Base-by-base conservation (phyloP, 1,140 invertebrate species). In the Conus ventricosus region DNA sequence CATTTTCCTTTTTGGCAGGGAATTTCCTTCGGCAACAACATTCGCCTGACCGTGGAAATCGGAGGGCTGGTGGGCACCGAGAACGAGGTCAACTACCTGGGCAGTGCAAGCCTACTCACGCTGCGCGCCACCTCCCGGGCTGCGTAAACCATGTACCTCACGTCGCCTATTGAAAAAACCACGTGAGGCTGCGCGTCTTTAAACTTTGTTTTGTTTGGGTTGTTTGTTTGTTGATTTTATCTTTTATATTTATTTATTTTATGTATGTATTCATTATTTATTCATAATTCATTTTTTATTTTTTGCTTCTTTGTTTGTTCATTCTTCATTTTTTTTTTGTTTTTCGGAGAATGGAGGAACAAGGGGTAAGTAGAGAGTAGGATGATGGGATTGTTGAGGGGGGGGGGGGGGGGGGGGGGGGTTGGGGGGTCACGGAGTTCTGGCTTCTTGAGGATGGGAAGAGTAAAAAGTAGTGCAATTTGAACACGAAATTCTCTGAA, bases 41-140 rank as follows among this genome's bases (percentile, higher is more conserved):
- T 99, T 39, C 96, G 97, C 6, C 95, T 99, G 92, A 97, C 97
- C 92, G 98, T 99, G 87, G 97, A 98, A 98, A 90, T 99, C 99
- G 0, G 97, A 97, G 90, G 98, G 98, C 5, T 99, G 99, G 96
- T 97, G 67, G 98, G 98, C 5, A 96, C 96, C 0, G 97, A 98
- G 76, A 99, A 98, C 25, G 98, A 99, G 95, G 98, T 99, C 5
- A 97, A 98, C 94, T 99, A 99, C 95, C 94, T 98, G 88, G 98
- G 94, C 99, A 99, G 99, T 99, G 23, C 99, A 99, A 95, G 98
- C 98, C 0, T 98, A 99, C 23, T 99, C 90, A 98, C 98, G n/a
- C 96, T 99, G 51, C 95, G 99, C 95, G 96, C 98, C 1, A 97
- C 97, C 0, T 96, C 60, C 96, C 99, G 11, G 99, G 99, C 7